Conservation (phyloP, 2,888 invertebrate species). For the Agrochola circellaris region DNA sequence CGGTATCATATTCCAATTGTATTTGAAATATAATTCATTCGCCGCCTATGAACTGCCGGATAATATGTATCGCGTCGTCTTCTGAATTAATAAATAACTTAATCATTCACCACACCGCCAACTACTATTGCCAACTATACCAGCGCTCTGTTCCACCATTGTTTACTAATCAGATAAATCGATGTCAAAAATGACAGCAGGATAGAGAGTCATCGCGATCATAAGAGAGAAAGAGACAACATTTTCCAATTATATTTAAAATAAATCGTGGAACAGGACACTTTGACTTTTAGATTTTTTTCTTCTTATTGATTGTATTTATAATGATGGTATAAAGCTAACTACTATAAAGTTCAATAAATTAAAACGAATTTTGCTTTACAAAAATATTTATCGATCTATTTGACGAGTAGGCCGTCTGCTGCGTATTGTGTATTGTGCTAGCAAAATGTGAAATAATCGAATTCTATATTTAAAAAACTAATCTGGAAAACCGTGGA, state of each 20-base stretch:
- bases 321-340: no score
- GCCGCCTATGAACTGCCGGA: conserved; percentile 22
- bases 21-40: conserved; percentile 23
- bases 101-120: conserved; percentile 27
- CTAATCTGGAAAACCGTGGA: not conserved
- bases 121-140: conserved; percentile 19
- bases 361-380: not conserved
- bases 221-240: conserved; percentile 8
- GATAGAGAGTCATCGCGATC: not conserved
- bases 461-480: no score
- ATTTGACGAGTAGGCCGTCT: no score
- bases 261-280: conserved; percentile 19
- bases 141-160: conserved; percentile 36
- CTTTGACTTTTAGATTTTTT: not conserved
- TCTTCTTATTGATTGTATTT: not conserved
- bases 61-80: conserved; percentile 28
- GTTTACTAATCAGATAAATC: conserved; percentile 33
- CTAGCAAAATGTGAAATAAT: not conserved
- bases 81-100: conserved; percentile 41
- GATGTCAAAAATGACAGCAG: conserved; percentile 46
- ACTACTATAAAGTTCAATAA: not conserved
- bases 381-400: no score
- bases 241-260: not conserved
- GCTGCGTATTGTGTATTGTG: not conserved
- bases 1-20: conserved; percentile 47